phyloP scores from a whole-genome alignment of 2,113 vertebrate species.

The Gavialis gangeticus region DNA sequence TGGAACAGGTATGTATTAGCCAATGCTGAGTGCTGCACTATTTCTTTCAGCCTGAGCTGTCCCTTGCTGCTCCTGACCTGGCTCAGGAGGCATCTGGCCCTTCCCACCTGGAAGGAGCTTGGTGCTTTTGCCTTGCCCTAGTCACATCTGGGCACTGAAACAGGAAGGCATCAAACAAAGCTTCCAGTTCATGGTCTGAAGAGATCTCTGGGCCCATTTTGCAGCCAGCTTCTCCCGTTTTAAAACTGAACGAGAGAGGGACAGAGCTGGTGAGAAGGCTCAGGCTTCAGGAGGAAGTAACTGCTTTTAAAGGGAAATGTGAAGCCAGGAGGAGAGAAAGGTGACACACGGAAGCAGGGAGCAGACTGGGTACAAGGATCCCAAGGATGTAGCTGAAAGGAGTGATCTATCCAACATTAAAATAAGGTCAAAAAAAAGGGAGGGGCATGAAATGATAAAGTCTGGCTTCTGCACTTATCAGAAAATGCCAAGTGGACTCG shows the following conservation, averaged over 20 bases:
- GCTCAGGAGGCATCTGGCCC: background rate
- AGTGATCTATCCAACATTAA: background rate
- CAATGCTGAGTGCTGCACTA: background rate
- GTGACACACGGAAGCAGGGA: background rate
- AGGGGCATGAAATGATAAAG: background rate
- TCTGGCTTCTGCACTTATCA: background rate
- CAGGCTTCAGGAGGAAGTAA: background rate
- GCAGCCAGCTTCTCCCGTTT: background rate
- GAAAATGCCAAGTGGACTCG: fast-evolving
- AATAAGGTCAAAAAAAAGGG: background rate
- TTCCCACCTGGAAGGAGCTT: background rate
- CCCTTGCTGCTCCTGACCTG: background rate
- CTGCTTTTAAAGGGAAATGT: background rate
- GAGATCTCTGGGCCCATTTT: background rate
- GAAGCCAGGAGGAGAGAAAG: background rate
- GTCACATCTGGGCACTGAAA: background rate
- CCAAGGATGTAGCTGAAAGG: background rate
- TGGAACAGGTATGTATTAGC: background rate
- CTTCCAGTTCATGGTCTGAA: background rate
- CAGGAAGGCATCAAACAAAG: background rate
- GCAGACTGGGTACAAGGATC: background rate
- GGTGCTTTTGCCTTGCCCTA: background rate
- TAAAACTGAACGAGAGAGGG: background rate
- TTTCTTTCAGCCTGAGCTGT: background rate
- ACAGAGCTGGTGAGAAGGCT: background rate